Evolutionary conservation across 2,888 invertebrate genomes (phyloP).

Genomic region (Torymus aiolomorphi): DNA sequence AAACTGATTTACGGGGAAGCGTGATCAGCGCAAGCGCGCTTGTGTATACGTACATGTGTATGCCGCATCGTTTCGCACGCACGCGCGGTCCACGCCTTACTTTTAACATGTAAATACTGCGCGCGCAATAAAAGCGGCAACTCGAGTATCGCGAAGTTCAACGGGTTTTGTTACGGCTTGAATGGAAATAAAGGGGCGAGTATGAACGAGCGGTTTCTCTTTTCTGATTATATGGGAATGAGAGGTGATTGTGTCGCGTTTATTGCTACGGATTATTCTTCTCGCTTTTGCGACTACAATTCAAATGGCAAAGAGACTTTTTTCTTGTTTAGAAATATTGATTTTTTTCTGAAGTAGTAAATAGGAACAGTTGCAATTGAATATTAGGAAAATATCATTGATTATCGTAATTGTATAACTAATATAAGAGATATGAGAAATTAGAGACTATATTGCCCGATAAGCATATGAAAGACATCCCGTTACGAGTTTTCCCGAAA

Average conservation of each 20-base stretch:
- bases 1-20: constrained; percentile 44
- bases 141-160: constrained; percentile 12
- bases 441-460: too few species aligned
- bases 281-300: not conserved
- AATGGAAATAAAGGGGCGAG: not conserved
- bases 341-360: too few species aligned
- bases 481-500: too few species aligned
- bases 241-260: constrained; percentile 1
- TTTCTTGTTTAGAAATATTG: too few species aligned
- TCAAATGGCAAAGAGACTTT: too few species aligned
- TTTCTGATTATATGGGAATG: not conserved
- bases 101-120: constrained; percentile 39
- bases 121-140: constrained; percentile 34
- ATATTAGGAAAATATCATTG: too few species aligned
- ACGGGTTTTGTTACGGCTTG: not conserved
- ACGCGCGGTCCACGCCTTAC: not conserved
- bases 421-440: too few species aligned
- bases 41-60: too few species aligned
- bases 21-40: constrained; percentile 1
- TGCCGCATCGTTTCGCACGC: too few species aligned
- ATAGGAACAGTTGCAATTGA: too few species aligned
- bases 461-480: too few species aligned
- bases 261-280: not conserved
- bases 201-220: constrained; percentile 3
- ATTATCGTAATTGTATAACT: too few species aligned